Base-by-base conservation (phyloP, 2,797 vertebrate genomes). In the Argentina silus region DNA sequence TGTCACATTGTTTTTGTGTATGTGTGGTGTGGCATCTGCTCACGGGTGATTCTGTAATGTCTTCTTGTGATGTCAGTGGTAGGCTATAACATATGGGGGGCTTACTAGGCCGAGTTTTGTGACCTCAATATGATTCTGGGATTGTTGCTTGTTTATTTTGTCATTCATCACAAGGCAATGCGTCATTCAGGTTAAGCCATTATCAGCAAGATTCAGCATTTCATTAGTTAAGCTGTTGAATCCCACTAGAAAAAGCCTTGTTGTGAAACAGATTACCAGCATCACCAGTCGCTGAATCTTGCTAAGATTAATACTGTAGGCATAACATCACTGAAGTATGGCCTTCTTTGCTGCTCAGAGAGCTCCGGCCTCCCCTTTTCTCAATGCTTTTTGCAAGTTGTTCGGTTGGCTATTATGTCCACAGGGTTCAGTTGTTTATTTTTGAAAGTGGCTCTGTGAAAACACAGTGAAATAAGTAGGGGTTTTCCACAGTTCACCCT, bases 131-230 rank as follows among this genome's bases (percentile, higher is more conserved):
- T 90, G 85, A 86, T 82, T 80, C 47, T 86, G 82, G 85, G 81
- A 44, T 87, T 91, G 73, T 87, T 78, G 78, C 27, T 36, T 36
- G 27, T 36, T 4, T 36, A 4, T 36, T 36, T 89, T 72, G 76
- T 83, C 78, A 76, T 74, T 79, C 68, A 73, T 42, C 61, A 62
- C 72, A 71, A 87, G 85, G 87, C 84, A 76, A 73, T 50, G n/a
- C 81, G 47, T 87, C 79, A 90, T 89, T 77, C 86, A 76, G 88
- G 85, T 87, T 89, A 91, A 92, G 85, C 89, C 76, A 83, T 62
- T 85, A 90, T 90, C 83, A 91, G 78, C 68, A 71, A 80, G 86
- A 81, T 67, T 87, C 88, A 85, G 51, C 63, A 56, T 80, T 86
- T 82, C 64, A 65, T 69, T 82, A 80, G 79, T 86, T 79, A 84